These are phyloP conservation scores for Agrypnia vestita DNA, from an alignment of 1,140 invertebrate genomes.

Conservation along the genomic window DNA sequence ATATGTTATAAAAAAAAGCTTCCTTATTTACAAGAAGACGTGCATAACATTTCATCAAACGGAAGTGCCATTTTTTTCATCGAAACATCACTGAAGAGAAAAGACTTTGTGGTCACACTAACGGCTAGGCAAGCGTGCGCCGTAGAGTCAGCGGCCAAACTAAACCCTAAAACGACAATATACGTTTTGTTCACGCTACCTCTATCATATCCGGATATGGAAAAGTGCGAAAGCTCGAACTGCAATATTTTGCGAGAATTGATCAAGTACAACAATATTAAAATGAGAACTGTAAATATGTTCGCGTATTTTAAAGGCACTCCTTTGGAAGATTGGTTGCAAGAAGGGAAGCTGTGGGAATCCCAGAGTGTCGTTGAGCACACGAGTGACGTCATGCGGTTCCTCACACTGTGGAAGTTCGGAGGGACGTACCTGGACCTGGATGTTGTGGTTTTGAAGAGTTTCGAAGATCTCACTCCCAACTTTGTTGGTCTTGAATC, in stretches of 20 bases:
- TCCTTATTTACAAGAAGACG: too few species aligned
- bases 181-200: slow-evolving; percentile 71
- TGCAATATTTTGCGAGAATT: slow-evolving; percentile 62
- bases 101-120: slow-evolving; percentile 54
- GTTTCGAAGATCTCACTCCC: slow-evolving; percentile 72
- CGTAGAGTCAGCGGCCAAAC: slow-evolving; percentile 75
- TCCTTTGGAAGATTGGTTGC: slow-evolving; percentile 72
- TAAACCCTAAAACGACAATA: slow-evolving; percentile 72
- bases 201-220: slow-evolving; percentile 34
- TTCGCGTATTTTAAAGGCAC: slow-evolving; percentile 68
- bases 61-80: not conserved
- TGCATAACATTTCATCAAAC: too few species aligned
- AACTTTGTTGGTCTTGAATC: slow-evolving; percentile 81
- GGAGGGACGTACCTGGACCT: slow-evolving; percentile 79
- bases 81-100: not conserved
- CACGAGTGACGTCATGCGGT: slow-evolving; percentile 73
- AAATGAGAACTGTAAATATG: slow-evolving; percentile 63
- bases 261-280: slow-evolving; percentile 67
- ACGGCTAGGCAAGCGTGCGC: slow-evolving; percentile 74
- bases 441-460: slow-evolving; percentile 81
- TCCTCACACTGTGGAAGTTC: slow-evolving; percentile 75
- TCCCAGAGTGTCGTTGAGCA: slow-evolving; percentile 70
- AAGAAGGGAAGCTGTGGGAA: slow-evolving; percentile 64
- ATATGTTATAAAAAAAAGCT: too few species aligned
- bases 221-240: not conserved